Percentiles rank a stretch among this genome's conserved stretches.
Conservation (phyloP, 1,140 invertebrate genomes). For the Meloidogyne chitwoodi region DNA sequence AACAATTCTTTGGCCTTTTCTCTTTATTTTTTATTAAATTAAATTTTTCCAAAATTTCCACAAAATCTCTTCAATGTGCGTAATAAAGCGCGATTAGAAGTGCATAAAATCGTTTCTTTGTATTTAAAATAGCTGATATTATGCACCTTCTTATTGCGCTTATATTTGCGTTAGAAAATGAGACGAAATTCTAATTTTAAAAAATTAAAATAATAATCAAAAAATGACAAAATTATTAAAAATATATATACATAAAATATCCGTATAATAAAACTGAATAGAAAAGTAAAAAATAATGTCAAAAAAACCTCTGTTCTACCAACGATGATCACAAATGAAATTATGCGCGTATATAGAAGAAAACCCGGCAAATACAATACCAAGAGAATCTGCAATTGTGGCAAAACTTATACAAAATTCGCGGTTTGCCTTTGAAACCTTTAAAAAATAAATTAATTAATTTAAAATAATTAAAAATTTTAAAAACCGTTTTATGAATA, state of each 20-base stretch:
- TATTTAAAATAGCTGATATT: slow-evolving; percentile 10
- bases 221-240: background rate
- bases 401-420: slow-evolving; percentile 45
- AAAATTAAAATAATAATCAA: background rate
- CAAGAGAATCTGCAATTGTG: slow-evolving; percentile 37
- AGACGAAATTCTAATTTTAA: background rate
- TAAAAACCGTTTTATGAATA: slow-evolving; percentile 28
- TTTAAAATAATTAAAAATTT: slow-evolving; percentile 11
- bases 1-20: background rate
- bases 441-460: slow-evolving; percentile 1
- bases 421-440: slow-evolving; percentile 28
- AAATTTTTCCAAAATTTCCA: no score
- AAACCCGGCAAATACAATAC: slow-evolving; percentile 43
- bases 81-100: slow-evolving; percentile 12
- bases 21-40: background rate
- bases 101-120: slow-evolving; percentile 17
- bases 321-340: slow-evolving; percentile 36
- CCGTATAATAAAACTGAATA: background rate
- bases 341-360: slow-evolving; percentile 37
- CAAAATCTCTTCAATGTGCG: background rate
- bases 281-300: no score
- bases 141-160: slow-evolving; percentile 26
- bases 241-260: background rate
- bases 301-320: background rate
- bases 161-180: background rate